Percentiles rank a stretch among this genome's conserved stretches.
Conservation (phyloP, 2,113 vertebrate genomes). For the Podarcis raffonei region DNA sequence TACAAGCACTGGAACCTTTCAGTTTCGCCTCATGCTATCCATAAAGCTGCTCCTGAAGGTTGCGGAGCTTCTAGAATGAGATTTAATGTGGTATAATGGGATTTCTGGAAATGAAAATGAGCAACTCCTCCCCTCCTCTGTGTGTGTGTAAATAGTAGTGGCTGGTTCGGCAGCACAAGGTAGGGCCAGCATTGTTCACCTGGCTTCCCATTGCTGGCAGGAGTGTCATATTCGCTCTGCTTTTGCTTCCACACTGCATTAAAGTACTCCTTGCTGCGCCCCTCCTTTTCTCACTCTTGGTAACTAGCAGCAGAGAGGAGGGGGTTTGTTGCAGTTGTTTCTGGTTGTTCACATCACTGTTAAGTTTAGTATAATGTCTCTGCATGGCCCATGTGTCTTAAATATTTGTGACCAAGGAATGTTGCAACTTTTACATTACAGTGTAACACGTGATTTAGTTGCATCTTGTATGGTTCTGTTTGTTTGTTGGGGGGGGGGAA, state of each 20-base stretch:
- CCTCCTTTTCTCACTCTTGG: too few relatives aligned
- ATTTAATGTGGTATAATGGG: not conserved
- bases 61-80: not conserved
- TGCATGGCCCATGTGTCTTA: not conserved
- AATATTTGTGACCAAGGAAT: not conserved
- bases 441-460: not conserved
- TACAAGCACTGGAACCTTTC: too few relatives aligned
- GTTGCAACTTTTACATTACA: not conserved
- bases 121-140: not conserved
- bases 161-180: too few relatives aligned
- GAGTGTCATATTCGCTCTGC: too few relatives aligned
- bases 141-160: not conserved
- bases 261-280: too few relatives aligned
- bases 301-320: too few relatives aligned
- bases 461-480: not conserved
- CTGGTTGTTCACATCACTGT: too few relatives aligned
- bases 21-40: not conserved
- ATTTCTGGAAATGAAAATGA: not conserved
- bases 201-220: too few relatives aligned
- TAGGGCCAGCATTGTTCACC: not conserved
- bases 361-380: too few relatives aligned
- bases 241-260: too few relatives aligned
- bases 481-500: not conserved
- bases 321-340: too few relatives aligned
- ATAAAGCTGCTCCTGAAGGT: not conserved